Conservation (phyloP, 1,140 invertebrate genomes). For the Euura lappo region DNA sequence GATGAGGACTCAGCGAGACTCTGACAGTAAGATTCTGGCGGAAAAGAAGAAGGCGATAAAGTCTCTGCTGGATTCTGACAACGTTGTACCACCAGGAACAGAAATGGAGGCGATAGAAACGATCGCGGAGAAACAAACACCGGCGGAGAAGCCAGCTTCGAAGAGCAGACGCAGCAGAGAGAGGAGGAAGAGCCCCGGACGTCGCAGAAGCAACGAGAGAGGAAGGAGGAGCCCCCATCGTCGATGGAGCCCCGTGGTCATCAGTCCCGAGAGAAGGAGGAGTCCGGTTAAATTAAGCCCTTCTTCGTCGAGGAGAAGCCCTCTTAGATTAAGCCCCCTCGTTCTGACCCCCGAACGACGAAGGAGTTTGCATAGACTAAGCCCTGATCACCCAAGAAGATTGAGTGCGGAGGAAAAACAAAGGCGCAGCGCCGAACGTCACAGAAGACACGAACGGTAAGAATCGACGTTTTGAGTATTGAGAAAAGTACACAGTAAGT, state of each 20-base stretch:
- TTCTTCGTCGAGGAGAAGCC: conserved; percentile 36
- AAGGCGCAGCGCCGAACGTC: conserved; percentile 44
- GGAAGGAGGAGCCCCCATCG: conserved; percentile 40
- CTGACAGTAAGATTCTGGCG: conserved; percentile 53
- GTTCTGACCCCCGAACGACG: conserved; percentile 23
- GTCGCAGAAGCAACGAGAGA: conserved; percentile 40
- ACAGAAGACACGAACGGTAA: conserved; percentile 54
- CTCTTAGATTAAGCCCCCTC: conserved; percentile 22
- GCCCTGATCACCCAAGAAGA: conserved; percentile 35
- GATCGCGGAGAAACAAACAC: conserved; percentile 46
- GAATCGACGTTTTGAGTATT: conserved; percentile 8
- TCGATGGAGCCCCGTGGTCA: conserved; percentile 27
- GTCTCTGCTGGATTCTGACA: conserved; percentile 54
- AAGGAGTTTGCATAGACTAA: conserved; percentile 16
- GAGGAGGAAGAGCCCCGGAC: conserved; percentile 35
- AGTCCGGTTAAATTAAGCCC: conserved; percentile 29
- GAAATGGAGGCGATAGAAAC: conserved; percentile 53
- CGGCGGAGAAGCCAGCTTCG: conserved; percentile 31
- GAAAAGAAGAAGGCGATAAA: conserved; percentile 59
- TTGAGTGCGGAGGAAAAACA: conserved; percentile 42
- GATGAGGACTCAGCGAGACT: conserved; percentile 49
- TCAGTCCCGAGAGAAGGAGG: conserved; percentile 16
- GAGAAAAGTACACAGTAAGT: conserved; percentile 10
- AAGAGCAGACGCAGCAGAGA: conserved; percentile 33
- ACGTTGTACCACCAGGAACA: conserved; percentile 56